Evolutionary conservation across 2,113 vertebrate genomes (phyloP), one percentile per base, ranked within the genome.

Genomic region (Oryzias javanicus): DNA sequence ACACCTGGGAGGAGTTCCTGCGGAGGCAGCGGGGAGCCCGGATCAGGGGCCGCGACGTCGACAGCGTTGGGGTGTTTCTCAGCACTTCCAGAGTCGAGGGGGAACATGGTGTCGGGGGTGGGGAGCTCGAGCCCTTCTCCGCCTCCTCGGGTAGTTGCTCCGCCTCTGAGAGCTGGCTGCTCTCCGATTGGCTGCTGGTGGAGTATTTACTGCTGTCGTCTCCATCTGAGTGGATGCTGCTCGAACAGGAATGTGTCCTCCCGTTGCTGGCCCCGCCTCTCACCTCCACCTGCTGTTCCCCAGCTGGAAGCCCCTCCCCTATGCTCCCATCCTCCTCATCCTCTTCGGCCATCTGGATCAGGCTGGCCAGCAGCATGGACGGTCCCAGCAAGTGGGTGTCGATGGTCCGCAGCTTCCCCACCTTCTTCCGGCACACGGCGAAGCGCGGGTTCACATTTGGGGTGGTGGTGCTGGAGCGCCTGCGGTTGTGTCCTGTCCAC

Each of bases 391-490:
- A 86, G 8, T 91, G 94, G n/a, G 91, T 45, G 18, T 92, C 89
- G 0, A 90, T 78, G 27, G 74, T 67, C 14, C 68, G 82, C 0
- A 79, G 72, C 49, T 83, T 84, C 5, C 80, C 76, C 10, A 76
- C 60, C 22, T 15, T 15, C 55, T 58, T 88, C 3, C 64, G 72
- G 10, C 88, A 82, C 49, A 96, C 94, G 0, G 85, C 52, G 0
- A 95, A 95, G 35, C 86, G 1, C 0, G 95, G 94, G 85, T 94
- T 97, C 75, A 91, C 74, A 72, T 81, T 71, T 0, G 93, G 94
- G 0, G 94, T 92, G 0, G 88, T 91, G 27, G 96, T 97, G 84
- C 95, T 96, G 72, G 95, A 96, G 42, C 93, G 91, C 16, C 94
- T 81, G 1, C 93, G 90, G 1, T 59, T 10, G 1, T 55, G 64